Base-by-base conservation (phyloP, 1,140 invertebrate species). In the Plutomurus gul region DNA sequence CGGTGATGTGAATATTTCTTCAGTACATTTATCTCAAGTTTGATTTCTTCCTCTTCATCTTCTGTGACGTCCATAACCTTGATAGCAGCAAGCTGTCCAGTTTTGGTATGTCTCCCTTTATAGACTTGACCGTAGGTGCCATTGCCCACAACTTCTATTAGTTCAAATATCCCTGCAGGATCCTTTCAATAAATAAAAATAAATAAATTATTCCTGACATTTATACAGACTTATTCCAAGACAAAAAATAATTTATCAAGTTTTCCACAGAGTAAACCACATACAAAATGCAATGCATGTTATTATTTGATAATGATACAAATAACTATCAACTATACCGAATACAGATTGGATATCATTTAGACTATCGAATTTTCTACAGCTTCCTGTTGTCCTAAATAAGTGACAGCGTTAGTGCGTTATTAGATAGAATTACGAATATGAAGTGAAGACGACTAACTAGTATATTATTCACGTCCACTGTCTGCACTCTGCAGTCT, bases 71-170 rank as follows among this genome's bases (percentile, higher is more conserved):
- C 77, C 77, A 81, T 82, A 46, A 83, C 76, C 90, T 99, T 99
- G 87, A 99, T 99, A 87, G 98, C 98, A 81, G 97, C 97, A 89
- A 99, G 89, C 88, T 99, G 97, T 81, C 97, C 97, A 84, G 98
- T 99, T 90, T 99, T 99, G 76, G 97, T 99, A 87, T 99, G 98
- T n/a, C 97, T 93, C 78, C 97, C 98, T 95, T 99, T 99, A 86
- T 99, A 99, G 76, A 99, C 98, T 91, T 99, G 97, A 82, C 98
- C 98, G 89, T 99, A 99, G 25, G 98, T 99, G 86, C 98, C 98
- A 96, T 99, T 99, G 87, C 98, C 98, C 77, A 99, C 98, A 51
- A 99, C 97, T 92, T 99, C 98, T 86, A 99, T 99, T 76, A 99
- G 89, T 87, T 99, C 97, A 89, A 99, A 99, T 86, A 99, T 99